A percentile compares a stretch with the other conserved stretches of the same genome.
phyloP scores from a whole-genome alignment of 1,140 invertebrate species.

The Mercenaria mercenaria region DNA sequence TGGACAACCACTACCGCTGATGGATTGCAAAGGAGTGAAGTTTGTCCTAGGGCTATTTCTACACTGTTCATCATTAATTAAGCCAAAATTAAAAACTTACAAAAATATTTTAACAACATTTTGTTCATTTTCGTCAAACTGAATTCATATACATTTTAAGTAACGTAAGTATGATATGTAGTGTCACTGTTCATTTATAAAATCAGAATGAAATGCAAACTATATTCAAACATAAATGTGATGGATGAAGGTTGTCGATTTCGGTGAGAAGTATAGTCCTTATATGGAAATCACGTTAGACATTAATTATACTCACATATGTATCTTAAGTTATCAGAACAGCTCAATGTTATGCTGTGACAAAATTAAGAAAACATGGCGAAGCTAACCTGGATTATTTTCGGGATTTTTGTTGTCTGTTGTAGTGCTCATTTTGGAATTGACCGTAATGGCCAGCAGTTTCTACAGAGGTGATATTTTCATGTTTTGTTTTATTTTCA shows the following conservation, averaged over 20 bases:
- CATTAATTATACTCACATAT: neutral
- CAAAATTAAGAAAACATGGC: slow-evolving; percentile 36
- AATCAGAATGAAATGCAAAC: neutral
- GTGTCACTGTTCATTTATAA: neutral
- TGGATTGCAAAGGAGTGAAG: neutral
- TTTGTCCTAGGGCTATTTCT: slow-evolving; percentile 11
- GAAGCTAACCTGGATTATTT: slow-evolving; percentile 36
- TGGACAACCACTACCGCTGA: neutral
- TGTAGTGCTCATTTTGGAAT: slow-evolving; percentile 53
- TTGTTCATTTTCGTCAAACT: neutral
- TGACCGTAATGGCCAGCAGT: neutral
- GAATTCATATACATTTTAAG: neutral
- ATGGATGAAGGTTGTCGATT: no score
- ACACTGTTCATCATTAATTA: slow-evolving; percentile 4
- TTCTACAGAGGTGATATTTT: slow-evolving; percentile 24
- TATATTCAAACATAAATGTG: no score
- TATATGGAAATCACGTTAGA: neutral
- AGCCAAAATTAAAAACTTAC: neutral
- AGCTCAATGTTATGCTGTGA: neutral
- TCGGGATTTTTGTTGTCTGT: slow-evolving; percentile 41
- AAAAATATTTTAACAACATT: neutral
- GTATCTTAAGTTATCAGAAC: slow-evolving; percentile 1
- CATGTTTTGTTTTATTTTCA: neutral
- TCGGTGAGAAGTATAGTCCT: neutral
- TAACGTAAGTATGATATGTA: neutral